Conservation (phyloP, 2,113 vertebrate species). For the Hyla sarda region DNA sequence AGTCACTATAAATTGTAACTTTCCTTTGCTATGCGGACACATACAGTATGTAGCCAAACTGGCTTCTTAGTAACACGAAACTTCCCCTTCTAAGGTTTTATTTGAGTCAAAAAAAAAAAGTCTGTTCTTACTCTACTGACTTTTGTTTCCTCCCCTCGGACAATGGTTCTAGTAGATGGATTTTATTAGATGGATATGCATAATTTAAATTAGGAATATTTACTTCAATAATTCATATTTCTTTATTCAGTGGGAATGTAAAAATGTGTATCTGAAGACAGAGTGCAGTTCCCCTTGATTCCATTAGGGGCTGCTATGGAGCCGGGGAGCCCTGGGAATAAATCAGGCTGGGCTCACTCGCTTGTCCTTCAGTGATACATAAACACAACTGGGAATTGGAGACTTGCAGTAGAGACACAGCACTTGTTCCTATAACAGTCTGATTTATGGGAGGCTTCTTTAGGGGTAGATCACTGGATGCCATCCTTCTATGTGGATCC, state of each 20-base stretch:
- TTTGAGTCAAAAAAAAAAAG: not conserved
- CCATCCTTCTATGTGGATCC: constrained; percentile 11
- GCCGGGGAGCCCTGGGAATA: constrained; percentile 69
- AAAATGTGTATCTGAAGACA: constrained; percentile 1
- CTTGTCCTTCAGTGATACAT: constrained; percentile 70
- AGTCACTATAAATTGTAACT: no score
- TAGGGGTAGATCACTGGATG: not conserved
- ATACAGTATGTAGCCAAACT: no score
- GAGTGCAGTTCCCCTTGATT: constrained; percentile 69
- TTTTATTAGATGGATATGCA: constrained; percentile 49
- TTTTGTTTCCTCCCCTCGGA: not conserved
- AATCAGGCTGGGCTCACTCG: constrained; percentile 66
- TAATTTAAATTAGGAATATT: constrained; percentile 61
- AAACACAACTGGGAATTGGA: constrained; percentile 70
- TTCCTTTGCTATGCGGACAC: no score
- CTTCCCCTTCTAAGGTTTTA: no score
- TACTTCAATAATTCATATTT: constrained; percentile 64
- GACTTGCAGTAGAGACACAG: constrained; percentile 71
- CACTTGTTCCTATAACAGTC: constrained; percentile 38
- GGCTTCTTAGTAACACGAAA: no score
- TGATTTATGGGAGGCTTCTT: not conserved
- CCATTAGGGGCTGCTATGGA: constrained; percentile 78
- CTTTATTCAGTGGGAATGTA: constrained; percentile 45
- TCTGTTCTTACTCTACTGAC: not conserved
- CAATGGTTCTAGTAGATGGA: constrained; percentile 15